phyloP scores from a whole-genome alignment of 2,888 invertebrate species.

The Pseudococcus viburni region DNA sequence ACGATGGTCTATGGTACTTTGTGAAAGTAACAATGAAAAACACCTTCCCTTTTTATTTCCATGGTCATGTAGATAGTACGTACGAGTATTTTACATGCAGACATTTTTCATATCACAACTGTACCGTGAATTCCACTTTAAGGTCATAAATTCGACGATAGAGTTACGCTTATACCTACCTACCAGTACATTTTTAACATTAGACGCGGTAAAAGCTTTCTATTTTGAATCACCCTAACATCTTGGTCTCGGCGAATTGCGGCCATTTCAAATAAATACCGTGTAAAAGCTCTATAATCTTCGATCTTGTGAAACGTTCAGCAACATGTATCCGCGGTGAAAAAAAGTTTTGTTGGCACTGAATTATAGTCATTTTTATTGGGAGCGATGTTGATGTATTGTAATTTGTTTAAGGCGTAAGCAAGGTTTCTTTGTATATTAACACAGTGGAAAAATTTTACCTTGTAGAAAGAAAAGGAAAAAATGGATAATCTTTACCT shows the following conservation, averaged over 20 bases:
- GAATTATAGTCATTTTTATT: slow-evolving; percentile 48
- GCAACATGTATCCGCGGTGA: slow-evolving; percentile 27
- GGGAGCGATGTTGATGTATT: slow-evolving; percentile 41
- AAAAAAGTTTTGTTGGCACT: slow-evolving; percentile 43
- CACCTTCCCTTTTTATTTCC: neutral
- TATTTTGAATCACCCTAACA: slow-evolving; percentile 28
- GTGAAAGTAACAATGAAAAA: neutral
- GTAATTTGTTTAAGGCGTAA: slow-evolving; percentile 21
- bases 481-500: neutral
- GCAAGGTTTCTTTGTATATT: slow-evolving; percentile 31
- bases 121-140: slow-evolving; percentile 16
- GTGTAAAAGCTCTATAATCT: slow-evolving; percentile 39
- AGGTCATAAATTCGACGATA: slow-evolving; percentile 16
- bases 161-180: neutral
- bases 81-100: neutral
- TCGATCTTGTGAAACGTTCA: neutral
- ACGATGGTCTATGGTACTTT: neutral
- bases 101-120: slow-evolving; percentile 24
- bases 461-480: neutral
- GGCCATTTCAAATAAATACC: slow-evolving; percentile 44
- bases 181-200: neutral
- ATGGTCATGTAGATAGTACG: neutral
- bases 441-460: neutral
- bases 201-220: slow-evolving; percentile 2
- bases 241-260: slow-evolving; percentile 19